phyloP scores from a whole-genome alignment of 2,113 vertebrate genomes.

The Grus americana region DNA sequence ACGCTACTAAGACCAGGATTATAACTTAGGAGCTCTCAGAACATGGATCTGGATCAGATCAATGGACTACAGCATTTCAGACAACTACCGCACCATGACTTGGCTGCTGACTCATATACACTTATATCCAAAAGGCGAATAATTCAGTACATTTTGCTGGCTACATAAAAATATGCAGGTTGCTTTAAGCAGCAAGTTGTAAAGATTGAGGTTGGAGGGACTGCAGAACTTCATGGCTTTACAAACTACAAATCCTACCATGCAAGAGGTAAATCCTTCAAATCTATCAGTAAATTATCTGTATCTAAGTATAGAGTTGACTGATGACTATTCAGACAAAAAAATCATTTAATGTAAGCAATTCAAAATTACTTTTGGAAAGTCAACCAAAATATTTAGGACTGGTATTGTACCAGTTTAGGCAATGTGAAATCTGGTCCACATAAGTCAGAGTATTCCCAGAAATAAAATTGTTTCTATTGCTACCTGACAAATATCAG shows the following conservation, averaged over 20 bases:
- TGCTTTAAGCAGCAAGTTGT: background rate
- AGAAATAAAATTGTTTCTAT: background rate
- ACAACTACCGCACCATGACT: background rate
- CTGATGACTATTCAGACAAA: background rate
- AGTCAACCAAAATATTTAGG: background rate
- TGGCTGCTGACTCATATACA: background rate
- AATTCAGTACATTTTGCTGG: background rate
- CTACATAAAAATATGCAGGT: background rate
- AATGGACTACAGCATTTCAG: background rate
- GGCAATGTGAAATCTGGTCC: background rate
- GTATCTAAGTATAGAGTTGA: background rate
- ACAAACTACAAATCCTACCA: background rate
- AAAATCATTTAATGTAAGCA: background rate
- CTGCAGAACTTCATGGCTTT: background rate
- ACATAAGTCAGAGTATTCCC: background rate
- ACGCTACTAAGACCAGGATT: background rate
- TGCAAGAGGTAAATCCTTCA: background rate
- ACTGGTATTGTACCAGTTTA: background rate
- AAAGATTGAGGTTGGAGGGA: background rate
- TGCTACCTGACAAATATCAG: background rate
- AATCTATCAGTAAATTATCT: background rate
- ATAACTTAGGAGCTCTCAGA: background rate
- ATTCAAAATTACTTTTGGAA: background rate
- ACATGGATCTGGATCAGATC: background rate
- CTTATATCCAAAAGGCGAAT: background rate